These are phyloP conservation scores for Oceanites oceanicus DNA, from an alignment of 2,113 vertebrate genomes.

Conservation along the genomic window DNA sequence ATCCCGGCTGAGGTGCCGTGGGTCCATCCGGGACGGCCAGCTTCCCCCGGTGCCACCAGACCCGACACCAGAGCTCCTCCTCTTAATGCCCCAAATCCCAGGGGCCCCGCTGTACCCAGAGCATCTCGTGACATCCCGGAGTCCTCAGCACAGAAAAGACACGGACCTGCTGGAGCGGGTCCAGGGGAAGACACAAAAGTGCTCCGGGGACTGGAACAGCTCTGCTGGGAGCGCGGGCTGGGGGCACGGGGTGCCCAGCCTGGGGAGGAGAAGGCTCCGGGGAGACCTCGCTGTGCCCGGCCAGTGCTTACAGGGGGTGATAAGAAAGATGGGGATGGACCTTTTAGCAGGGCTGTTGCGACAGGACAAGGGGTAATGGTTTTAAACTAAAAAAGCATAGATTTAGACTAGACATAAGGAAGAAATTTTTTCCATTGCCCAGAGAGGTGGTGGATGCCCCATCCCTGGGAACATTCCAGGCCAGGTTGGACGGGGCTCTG, in stretches of 20 bases:
- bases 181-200: neutral
- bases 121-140: fast-evolving
- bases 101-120: neutral
- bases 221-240: neutral
- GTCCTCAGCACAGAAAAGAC: neutral
- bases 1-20: fast-evolving
- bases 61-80: neutral
- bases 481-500: too few species aligned
- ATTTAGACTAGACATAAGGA: too few species aligned
- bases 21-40: neutral
- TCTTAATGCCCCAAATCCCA: neutral
- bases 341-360: neutral
- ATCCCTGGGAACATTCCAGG: too few species aligned
- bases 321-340: neutral
- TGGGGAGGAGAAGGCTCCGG: neutral
- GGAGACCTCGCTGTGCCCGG: neutral
- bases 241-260: neutral
- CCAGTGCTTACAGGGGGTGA: neutral
- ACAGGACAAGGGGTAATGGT: neutral
- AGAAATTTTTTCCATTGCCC: too few species aligned
- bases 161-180: fast-evolving
- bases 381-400: neutral
- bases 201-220: fast-evolving
- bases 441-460: too few species aligned
- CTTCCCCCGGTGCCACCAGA: neutral